Evolutionary conservation across 2,888 invertebrate genomes (phyloP).

Genomic region (Tenthredo notha): DNA sequence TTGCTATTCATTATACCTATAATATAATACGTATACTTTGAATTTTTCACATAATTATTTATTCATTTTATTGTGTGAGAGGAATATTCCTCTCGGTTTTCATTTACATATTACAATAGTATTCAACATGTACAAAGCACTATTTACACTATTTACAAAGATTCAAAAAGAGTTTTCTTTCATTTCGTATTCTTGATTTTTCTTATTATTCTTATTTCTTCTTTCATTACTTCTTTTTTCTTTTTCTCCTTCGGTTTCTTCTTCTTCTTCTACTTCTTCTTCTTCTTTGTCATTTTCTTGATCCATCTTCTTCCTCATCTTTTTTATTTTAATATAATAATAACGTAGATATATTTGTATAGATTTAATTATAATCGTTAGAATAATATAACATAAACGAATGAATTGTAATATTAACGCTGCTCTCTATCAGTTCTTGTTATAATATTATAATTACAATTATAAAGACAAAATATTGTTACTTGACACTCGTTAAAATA

Average conservation of each 20-base stretch:
- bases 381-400: background rate
- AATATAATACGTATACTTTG: conserved; percentile 71
- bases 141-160: conserved; percentile 81
- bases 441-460: background rate
- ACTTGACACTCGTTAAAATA: background rate
- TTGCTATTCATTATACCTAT: conserved; percentile 60
- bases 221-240: background rate
- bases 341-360: background rate
- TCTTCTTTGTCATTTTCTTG: background rate
- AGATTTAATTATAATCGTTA: conserved; percentile 3
- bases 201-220: conserved; percentile 41
- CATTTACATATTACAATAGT: conserved; percentile 74
- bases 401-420: background rate
- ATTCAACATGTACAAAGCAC: conserved; percentile 82
- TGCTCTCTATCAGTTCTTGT: background rate
- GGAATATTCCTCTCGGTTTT: conserved; percentile 61
- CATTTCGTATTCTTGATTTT: conserved; percentile 57
- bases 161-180: conserved; percentile 60
- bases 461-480: background rate
- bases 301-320: background rate
- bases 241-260: background rate
- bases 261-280: background rate
- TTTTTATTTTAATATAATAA: background rate
- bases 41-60: conserved; percentile 67
- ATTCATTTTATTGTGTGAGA: conserved; percentile 61